Conservation (phyloP, 2,797 vertebrate species). For the Rhabdomys pumilio region DNA sequence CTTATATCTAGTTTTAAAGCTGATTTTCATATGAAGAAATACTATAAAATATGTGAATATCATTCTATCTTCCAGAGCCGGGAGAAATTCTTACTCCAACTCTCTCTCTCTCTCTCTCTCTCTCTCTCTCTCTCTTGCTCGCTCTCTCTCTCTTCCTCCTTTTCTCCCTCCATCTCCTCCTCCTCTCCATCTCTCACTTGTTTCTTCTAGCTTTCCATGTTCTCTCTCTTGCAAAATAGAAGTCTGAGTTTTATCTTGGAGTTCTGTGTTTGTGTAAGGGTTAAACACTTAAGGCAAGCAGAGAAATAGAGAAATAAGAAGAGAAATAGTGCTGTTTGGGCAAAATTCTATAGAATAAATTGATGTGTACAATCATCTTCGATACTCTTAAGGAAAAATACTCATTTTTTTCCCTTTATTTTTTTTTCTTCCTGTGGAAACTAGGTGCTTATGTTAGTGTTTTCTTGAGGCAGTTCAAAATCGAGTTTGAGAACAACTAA, state of each 20-base stretch:
- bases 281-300: neutral
- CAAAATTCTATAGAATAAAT: neutral
- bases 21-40: neutral
- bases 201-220: no score
- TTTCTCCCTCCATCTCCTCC: no score
- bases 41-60: neutral
- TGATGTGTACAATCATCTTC: neutral
- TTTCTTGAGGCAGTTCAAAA: neutral
- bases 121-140: neutral
- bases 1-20: neutral
- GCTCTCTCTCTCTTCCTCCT: no score
- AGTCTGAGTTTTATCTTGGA: neutral
- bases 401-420: neutral
- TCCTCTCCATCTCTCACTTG: no score
- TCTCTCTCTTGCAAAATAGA: neutral
- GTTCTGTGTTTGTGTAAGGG: neutral
- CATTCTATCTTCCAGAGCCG: neutral
- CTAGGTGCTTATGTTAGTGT: neutral
- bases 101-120: neutral
- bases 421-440: neutral
- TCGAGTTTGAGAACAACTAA: neutral
- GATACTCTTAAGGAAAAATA: neutral
- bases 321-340: neutral
- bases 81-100: neutral
- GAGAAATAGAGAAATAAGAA: neutral